phyloP scores from a whole-genome alignment of 2,888 invertebrate genomes.

The Philopedon plagiatum region DNA sequence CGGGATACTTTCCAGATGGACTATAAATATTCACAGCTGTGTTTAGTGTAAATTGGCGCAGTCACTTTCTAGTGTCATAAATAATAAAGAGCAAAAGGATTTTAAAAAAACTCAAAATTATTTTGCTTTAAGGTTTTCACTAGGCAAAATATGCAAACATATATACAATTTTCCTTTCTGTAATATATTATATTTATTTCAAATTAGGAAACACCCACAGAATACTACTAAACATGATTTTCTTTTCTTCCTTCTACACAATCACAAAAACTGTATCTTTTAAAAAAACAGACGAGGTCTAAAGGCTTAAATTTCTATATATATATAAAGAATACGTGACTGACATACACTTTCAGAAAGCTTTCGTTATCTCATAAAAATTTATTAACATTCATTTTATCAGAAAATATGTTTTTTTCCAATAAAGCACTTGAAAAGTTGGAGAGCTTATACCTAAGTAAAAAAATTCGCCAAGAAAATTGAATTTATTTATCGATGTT shows the following conservation, averaged over 20 bases:
- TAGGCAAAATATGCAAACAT: conserved; percentile 13
- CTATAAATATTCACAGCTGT: too few relatives aligned
- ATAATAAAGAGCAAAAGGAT: too few relatives aligned
- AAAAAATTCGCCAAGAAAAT: neutral
- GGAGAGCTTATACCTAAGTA: neutral
- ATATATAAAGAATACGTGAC: conserved; percentile 23
- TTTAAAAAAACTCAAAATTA: conserved; percentile 23
- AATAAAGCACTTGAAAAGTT: conserved; percentile 11
- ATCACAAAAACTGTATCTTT: conserved; percentile 22
- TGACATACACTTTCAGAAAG: conserved; percentile 11
- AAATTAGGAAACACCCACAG: conserved; percentile 11
- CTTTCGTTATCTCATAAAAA: conserved; percentile 21
- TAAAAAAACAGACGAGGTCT: conserved; percentile 15
- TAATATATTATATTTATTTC: conserved; percentile 12
- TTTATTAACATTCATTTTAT: conserved; percentile 17
- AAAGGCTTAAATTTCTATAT: conserved; percentile 29
- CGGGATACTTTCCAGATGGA: too few relatives aligned
- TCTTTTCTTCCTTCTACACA: conserved; percentile 24
- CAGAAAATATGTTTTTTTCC: conserved; percentile 12
- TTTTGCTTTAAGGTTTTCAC: conserved; percentile 4
- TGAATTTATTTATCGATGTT: conserved; percentile 6
- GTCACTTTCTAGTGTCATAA: too few relatives aligned
- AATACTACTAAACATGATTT: conserved; percentile 29
- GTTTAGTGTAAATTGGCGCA: too few relatives aligned
- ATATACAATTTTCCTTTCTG: conserved; percentile 13